phyloP scores from a whole-genome alignment of 2,888 invertebrate genomes.

The Trisateles emortualis region DNA sequence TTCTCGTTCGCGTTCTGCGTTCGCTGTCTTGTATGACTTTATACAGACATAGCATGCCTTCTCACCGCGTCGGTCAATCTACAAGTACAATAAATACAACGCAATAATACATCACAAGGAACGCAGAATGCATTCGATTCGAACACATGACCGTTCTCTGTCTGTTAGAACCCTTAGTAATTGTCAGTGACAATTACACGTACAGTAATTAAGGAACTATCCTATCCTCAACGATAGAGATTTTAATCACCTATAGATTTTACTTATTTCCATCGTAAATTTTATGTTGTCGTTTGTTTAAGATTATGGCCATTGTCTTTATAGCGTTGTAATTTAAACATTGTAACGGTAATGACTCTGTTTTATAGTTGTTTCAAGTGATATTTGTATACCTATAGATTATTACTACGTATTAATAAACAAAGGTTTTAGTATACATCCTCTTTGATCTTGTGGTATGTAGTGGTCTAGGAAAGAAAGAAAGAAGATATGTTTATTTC shows the following conservation, averaged over 20 bases:
- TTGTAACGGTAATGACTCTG: conserved; percentile 18
- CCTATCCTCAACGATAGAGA: conserved; percentile 15
- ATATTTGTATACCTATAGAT: neutral
- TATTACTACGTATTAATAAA: neutral
- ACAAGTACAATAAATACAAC: too few species aligned
- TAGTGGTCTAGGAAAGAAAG: too few species aligned
- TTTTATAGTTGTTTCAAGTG: conserved; percentile 14
- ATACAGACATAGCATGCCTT: too few species aligned
- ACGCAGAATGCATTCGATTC: too few species aligned
- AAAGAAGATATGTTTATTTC: too few species aligned
- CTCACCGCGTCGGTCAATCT: too few species aligned
- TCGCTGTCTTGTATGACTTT: too few species aligned
- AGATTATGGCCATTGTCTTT: conserved; percentile 30
- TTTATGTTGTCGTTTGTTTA: conserved; percentile 34
- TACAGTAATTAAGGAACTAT: neutral
- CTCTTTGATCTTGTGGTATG: too few species aligned
- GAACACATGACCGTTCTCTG: too few species aligned
- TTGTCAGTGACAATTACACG: neutral
- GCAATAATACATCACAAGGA: too few species aligned
- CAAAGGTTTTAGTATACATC: too few species aligned
- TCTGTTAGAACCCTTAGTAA: neutral
- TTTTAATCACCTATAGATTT: conserved; percentile 33
- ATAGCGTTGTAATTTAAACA: conserved; percentile 33
- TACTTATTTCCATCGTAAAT: conserved; percentile 45
- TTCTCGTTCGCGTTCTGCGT: too few species aligned